These are phyloP conservation scores for Gobiocypris rarus DNA, from an alignment of 2,113 vertebrate genomes.

Conservation along the genomic window DNA sequence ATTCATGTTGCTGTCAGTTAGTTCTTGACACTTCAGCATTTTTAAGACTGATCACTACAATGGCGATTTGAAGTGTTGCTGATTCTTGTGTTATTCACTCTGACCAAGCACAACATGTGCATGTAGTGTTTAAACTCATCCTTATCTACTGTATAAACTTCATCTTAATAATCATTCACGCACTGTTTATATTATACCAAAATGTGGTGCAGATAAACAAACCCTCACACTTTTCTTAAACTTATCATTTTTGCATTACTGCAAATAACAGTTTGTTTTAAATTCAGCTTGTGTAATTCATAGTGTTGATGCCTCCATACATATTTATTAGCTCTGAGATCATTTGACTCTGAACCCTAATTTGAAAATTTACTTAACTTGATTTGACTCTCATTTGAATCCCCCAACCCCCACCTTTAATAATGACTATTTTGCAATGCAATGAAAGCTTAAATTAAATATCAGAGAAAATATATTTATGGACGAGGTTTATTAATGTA, in stretches of 20 bases:
- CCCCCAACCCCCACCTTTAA: no score
- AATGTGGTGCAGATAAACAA: neutral
- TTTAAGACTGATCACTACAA: neutral
- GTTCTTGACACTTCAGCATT: neutral
- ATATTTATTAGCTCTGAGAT: slow-evolving; percentile 17
- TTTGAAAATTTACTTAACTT: neutral
- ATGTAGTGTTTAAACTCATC: neutral
- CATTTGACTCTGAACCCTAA: neutral
- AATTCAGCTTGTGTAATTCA: neutral
- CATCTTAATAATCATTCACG: neutral
- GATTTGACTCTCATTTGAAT: neutral
- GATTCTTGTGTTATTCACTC: neutral
- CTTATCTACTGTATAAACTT: no score
- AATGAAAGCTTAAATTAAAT: neutral
- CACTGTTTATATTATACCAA: neutral
- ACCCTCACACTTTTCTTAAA: neutral
- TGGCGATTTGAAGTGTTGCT: slow-evolving; percentile 9
- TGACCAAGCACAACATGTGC: neutral
- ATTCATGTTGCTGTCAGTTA: neutral
- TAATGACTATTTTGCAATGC: neutral
- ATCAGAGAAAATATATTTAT: neutral
- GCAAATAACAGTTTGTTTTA: neutral
- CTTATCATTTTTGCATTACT: slow-evolving; percentile 4
- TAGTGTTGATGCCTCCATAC: neutral
- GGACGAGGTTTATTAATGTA: slow-evolving; percentile 9